These are phyloP conservation scores for Ameiurus melas DNA, from an alignment of 2,113 vertebrate genomes.

Conservation along the genomic window DNA sequence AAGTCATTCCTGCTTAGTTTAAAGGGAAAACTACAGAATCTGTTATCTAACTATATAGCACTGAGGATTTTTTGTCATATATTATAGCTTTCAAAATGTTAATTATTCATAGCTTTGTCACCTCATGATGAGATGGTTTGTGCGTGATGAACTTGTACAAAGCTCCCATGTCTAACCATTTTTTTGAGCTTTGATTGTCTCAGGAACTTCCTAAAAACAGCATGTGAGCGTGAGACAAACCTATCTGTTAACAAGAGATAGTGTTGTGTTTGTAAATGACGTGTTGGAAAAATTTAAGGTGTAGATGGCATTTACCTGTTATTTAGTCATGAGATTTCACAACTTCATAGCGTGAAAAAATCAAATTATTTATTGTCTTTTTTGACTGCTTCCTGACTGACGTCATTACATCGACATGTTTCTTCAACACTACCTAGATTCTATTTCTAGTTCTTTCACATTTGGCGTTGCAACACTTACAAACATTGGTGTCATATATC, in stretches of 20 bases:
- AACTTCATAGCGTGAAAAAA: constrained; percentile 1
- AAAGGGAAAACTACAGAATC: neutral
- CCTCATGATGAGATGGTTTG: neutral
- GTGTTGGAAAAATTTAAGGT: constrained; percentile 28
- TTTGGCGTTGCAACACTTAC: neutral
- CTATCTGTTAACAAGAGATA: neutral
- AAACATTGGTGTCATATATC: constrained; percentile 1
- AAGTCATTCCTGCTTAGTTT: neutral
- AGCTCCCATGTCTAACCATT: constrained; percentile 4
- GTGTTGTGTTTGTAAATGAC: constrained; percentile 25
- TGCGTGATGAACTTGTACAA: constrained; percentile 2
- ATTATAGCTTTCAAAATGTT: neutral
- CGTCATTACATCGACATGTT: neutral
- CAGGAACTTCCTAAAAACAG: constrained; percentile 28
- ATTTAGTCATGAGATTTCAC: constrained; percentile 7
- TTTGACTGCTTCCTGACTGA: neutral
- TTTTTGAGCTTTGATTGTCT: neutral
- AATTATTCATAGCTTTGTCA: neutral
- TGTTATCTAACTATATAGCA: neutral
- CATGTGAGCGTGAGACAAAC: constrained; percentile 6
- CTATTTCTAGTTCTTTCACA: neutral
- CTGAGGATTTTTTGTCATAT: neutral
- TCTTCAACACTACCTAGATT: neutral
- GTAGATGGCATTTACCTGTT: constrained; percentile 17
- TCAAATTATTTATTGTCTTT: constrained; percentile 2